A percentile compares a stretch with the other conserved stretches of the same genome.
Conservation (phyloP, 2,888 invertebrate species). For the Mycalesis mineus region DNA sequence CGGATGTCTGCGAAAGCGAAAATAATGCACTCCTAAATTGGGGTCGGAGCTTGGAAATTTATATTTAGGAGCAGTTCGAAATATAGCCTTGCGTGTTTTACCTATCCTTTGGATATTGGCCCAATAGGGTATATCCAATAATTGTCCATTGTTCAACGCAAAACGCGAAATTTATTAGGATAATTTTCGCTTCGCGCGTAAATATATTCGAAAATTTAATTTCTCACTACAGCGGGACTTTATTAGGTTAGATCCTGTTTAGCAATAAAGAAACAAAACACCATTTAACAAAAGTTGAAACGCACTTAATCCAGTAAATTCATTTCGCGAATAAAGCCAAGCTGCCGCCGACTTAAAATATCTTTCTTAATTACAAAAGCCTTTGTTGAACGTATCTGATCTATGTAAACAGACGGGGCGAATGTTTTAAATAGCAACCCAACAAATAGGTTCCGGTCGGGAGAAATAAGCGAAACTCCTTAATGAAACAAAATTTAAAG, state of each 20-base stretch:
- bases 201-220: constrained; percentile 24
- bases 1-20: constrained; percentile 78
- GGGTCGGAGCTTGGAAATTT: constrained; percentile 70
- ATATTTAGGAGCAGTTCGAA: constrained; percentile 60
- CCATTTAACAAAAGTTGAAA: constrained; percentile 57
- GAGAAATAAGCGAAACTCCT: constrained; percentile 67
- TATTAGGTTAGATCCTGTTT: constrained; percentile 31
- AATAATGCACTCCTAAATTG: constrained; percentile 78
- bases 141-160: constrained; percentile 32
- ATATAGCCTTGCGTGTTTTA: constrained; percentile 68
- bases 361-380: constrained; percentile 78
- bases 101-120: constrained; percentile 44
- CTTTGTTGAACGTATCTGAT: constrained; percentile 79
- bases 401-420: constrained; percentile 76
- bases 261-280: constrained; percentile 36
- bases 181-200: constrained; percentile 25
- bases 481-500: constrained; percentile 65
- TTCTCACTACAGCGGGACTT: constrained; percentile 22
- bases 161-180: constrained; percentile 29
- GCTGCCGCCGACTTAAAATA: constrained; percentile 77
- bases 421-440: constrained; percentile 76
- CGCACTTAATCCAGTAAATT: constrained; percentile 72
- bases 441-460: constrained; percentile 74
- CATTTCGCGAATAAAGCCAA: constrained; percentile 74
- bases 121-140: constrained; percentile 31